Evolutionary conservation across 2,113 vertebrate species (phyloP).

Genomic region (Myotis davidii): DNA sequence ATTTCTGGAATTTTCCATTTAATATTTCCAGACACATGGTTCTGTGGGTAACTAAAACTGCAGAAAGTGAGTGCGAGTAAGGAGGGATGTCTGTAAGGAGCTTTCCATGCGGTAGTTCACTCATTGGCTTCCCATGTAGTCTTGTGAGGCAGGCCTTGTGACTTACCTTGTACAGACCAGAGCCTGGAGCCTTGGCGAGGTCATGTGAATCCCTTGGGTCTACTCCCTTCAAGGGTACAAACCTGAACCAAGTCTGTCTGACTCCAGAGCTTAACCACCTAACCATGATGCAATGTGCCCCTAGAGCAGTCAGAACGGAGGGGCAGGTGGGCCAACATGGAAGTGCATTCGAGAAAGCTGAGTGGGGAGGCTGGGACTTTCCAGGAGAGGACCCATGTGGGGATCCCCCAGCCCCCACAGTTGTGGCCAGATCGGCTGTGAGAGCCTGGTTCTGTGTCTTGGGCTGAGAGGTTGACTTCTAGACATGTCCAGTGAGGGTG

Average conservation of each 20-base stretch:
- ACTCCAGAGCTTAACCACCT: neutral
- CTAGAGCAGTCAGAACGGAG: neutral
- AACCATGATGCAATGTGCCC: neutral
- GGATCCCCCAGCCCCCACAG: fast-evolving
- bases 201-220: neutral
- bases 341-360: neutral
- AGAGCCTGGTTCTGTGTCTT: neutral
- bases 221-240: neutral
- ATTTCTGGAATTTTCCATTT: neutral
- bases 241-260: neutral
- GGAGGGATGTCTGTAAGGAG: neutral
- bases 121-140: neutral
- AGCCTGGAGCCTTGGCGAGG: neutral
- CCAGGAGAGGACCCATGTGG: neutral
- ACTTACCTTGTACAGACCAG: neutral
- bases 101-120: neutral
- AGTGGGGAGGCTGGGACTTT: neutral
- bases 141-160: no score
- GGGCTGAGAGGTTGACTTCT: neutral
- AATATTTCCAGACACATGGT: neutral
- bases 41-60: neutral
- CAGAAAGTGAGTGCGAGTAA: neutral
- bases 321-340: neutral
- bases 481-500: neutral
- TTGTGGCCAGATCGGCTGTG: neutral